Evolutionary conservation across 2,888 invertebrate genomes (phyloP), one percentile per base, ranked within the genome.

Genomic region (Acrobasis repandana): DNA sequence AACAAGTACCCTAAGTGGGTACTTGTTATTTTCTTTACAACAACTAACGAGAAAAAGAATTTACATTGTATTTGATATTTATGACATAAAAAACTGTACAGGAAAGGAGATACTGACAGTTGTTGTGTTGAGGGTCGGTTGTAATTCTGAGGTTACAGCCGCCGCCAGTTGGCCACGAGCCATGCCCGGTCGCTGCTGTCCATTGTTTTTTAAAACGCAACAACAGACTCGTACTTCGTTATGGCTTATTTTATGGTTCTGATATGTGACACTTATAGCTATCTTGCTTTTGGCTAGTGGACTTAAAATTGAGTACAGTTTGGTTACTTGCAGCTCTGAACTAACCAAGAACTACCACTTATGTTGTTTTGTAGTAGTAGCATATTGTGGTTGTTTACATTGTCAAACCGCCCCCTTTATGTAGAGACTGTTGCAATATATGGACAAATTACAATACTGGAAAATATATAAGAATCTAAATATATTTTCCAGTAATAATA

Each of bases 141-240:
- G 75, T 77, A 76, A 80, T 76, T 75, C 73, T 71, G 70, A 69
- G 67, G 73, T 9, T 6, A 14, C 36, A 16, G 11, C 33, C 10
- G 14, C 71, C 73, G 71, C 72, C 78, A 78, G 77, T 80, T 84
- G 83, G 83, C 83, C 69, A 67, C 58, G 57, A 70, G 82, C 83
- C 83, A 83, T 77, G 66, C 64, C 70, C 63, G 67, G 66, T 67
- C 62, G 64, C 65, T 68, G 67, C 65, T 67, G 66, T 72, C 67
- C 65, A 68, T 68, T 71, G 67, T 67, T 79, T 80, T 75, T 76
- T 72, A 66, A 63, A 72, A 71, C 71, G 69, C 69, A 68, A 67
- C 66, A 58, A 3, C 28, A 58, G 8, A 11, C 34, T 34, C 18
- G 10, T 54, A 43, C 18, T 54, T 14, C 43, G 54, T 54, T 54